Evolutionary conservation across 64 coral and sea anemone genomes (phyloP).

Genomic region (Catalaphyllia jardinei): DNA sequence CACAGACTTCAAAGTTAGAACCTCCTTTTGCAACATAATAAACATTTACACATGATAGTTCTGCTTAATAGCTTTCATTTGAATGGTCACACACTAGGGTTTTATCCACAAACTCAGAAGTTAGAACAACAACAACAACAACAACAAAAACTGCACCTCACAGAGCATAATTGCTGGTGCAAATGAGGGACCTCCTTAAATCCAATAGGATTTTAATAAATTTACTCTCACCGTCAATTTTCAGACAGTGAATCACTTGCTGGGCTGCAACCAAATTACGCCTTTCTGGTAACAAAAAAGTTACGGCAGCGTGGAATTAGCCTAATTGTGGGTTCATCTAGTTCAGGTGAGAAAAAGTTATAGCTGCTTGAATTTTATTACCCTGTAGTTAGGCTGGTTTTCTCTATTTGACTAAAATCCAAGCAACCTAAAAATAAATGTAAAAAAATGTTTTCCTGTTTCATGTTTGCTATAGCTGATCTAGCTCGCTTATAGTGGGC

Average conservation of each 20-base stretch:
- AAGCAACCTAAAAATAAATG: too few species aligned
- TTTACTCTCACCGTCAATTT: neutral
- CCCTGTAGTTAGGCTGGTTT: too few species aligned
- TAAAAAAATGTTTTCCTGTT: too few species aligned
- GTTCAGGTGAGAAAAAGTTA: constrained; percentile 65
- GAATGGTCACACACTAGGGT: neutral
- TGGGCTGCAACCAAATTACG: constrained; percentile 49
- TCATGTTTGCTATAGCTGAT: too few species aligned
- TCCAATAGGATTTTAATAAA: neutral
- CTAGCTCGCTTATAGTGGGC: too few species aligned
- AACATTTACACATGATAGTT: neutral
- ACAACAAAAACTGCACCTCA: neutral
- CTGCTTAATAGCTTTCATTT: neutral
- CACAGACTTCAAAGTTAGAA: neutral
- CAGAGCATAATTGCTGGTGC: neutral
- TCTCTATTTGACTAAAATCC: too few species aligned
- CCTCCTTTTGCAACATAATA: neutral
- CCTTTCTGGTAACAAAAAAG: constrained; percentile 85
- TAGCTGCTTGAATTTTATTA: neutral
- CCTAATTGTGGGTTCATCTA: constrained; percentile 95
- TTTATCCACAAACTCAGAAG: neutral
- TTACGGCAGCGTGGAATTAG: constrained; percentile 90
- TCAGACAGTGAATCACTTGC: neutral
- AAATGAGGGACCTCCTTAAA: neutral
- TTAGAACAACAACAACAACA: too few species aligned